A percentile compares a stretch with the other conserved stretches of the same genome.
Evolutionary conservation across 2,113 vertebrate genomes (phyloP).

Genomic region (Pedionomus torquatus): DNA sequence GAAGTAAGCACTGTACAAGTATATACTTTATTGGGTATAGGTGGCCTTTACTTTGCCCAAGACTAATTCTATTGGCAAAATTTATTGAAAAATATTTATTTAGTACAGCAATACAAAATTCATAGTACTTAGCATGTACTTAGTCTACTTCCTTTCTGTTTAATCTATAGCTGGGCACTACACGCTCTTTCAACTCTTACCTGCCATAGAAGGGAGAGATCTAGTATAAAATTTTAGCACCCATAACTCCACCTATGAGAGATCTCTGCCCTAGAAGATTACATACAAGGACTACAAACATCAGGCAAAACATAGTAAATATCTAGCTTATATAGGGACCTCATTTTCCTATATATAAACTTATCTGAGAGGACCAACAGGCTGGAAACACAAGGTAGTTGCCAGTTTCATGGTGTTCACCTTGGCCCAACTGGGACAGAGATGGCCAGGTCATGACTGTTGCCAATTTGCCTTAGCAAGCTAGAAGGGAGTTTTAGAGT

Average conservation of each 20-base stretch:
- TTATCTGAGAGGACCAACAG: background rate
- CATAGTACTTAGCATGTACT: background rate
- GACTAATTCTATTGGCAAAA: background rate
- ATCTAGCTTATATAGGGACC: background rate
- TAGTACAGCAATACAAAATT: background rate
- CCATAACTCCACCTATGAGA: background rate
- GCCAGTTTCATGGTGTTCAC: background rate
- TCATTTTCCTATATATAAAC: background rate
- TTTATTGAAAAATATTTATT: background rate
- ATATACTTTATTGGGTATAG: background rate
- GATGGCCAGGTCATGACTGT: background rate
- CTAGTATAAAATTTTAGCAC: background rate
- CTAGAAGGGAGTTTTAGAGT: background rate
- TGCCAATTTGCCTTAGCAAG: background rate
- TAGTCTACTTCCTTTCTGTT: background rate
- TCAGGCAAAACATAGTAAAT: background rate
- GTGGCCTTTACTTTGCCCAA: background rate
- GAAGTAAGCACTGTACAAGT: background rate
- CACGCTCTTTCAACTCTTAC: background rate
- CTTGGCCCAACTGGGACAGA: fast-evolving
- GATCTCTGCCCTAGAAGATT: background rate
- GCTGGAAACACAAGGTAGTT: background rate
- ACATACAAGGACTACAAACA: background rate
- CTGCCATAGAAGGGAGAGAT: background rate
- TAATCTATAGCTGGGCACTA: background rate